phyloP scores from a whole-genome alignment of 2,797 vertebrate species.

The Emys orbicularis region DNA sequence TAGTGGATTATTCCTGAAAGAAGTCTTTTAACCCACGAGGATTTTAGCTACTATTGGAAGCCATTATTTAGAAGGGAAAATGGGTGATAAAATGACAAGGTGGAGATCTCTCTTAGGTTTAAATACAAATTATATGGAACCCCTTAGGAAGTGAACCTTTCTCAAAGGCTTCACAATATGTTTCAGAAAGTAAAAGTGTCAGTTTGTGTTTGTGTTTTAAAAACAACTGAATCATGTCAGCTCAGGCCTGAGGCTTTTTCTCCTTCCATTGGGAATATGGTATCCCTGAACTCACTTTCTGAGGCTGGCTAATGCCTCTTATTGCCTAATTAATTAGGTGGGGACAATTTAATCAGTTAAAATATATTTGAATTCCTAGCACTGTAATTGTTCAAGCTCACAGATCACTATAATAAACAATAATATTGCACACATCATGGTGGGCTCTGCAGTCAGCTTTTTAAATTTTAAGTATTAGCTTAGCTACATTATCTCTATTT shows the following conservation, averaged over 20 bases:
- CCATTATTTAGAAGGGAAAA: neutral
- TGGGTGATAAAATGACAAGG: neutral
- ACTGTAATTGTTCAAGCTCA: neutral
- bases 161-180: neutral
- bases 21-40: neutral
- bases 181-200: neutral
- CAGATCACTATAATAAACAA: neutral
- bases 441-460: neutral
- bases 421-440: neutral
- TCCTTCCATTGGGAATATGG: neutral
- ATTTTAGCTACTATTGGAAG: neutral
- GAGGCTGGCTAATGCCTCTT: neutral
- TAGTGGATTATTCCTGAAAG: neutral
- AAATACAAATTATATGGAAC: neutral
- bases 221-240: neutral
- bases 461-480: neutral
- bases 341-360: neutral
- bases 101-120: neutral
- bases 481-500: neutral
- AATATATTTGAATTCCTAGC: neutral
- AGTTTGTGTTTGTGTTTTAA: neutral
- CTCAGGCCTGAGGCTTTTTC: neutral
- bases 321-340: neutral
- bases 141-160: neutral
- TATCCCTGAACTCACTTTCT: neutral